Evolutionary conservation across 2,888 invertebrate genomes (phyloP), one percentile per base, ranked within the genome.

Genomic region (Metopia argyrocephala): DNA sequence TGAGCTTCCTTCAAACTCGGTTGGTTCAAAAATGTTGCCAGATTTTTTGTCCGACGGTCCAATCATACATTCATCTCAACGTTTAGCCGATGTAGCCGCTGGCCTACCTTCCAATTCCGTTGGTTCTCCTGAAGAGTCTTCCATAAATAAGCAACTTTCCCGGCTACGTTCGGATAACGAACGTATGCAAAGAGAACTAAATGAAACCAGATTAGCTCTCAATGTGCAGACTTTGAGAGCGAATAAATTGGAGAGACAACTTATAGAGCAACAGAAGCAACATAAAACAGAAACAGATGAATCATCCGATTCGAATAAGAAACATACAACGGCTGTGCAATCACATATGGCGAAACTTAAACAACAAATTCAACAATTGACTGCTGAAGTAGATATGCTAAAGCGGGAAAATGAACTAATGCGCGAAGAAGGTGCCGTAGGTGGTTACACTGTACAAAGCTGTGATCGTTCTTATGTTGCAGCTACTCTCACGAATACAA

Each of bases 41-140:
- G 94, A 94, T 85, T 95, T 95, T 87, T 91, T 95, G 31, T 94
- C 94, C 2, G 94, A 95, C 86, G 94, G 94, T 5, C 94, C 94
- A 21, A 90, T 90, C 12, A 88, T 90, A 71, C 93, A 91, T 85
- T 91, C 90, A 83, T 90, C 88, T 20, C 87, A 88, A 73, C 89
- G 87, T 1, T 69, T 90, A 73, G 91, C 90, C 7, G 91, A 91
- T 84, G 90, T 90, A 9, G 89, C 90, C 15, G 89, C 89, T 38
- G 90, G 90, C 0, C 82, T 90, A 74, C 90, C 90, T 28, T 89
- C 89, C 5, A 88, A 88, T 78, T 85, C 86, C 12, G 86, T 90
- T 45, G 90, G 89, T 56, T 91, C 91, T 12, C 90, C 90, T 23
- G 90, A 90, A 54, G 89, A 90, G 64, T 86, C 87, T 0, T 85